Evolutionary conservation across 2,797 vertebrate genomes (phyloP), one percentile per base, ranked within the genome.

Genomic region (Coreius guichenoti): DNA sequence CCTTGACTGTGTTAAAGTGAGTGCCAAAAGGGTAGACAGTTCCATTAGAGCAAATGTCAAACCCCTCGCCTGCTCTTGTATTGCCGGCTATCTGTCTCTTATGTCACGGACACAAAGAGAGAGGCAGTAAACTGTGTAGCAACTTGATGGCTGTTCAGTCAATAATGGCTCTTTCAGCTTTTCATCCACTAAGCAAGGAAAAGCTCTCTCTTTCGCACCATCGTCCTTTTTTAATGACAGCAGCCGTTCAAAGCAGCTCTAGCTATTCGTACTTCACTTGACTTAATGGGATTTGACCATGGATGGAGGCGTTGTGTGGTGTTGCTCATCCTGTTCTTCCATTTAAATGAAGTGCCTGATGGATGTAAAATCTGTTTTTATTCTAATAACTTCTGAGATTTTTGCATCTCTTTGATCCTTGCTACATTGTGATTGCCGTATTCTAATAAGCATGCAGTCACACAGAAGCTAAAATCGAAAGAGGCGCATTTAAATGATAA

Each of bases 361-460:
- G 77, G 67, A 76, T 36, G 74, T 73, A 70, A 58, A 85, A 82
- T 88, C 51, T 70, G 63, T 39, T 84, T 87, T 84, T 63, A 79
- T 78, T 63, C 69, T n/a, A 49, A 49, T 56, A 68, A 78, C 54
- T 86, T 86, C 54, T 79, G 74, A 13, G 29, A 68, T 81, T 78
- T 87, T 80, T 80, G 75, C 69, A 87, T 82, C 47, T 77, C 83
- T 90, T 90, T 90, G 88, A 90, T 90, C 74, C 86, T 26, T 81
- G 81, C 36, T 23, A 43, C 17, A 54, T 68, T 69, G 45, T 39
- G 74, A 77, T 63, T 72, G n/a, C 56, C 9, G 3, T 79, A 61
- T 76, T 86, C 36, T 79, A 82, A 88, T 47, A 58, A 65, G 49
- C 63, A 17, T 65, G 14, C 72, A 56, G 54, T 81, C 67, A 76